phyloP scores from a whole-genome alignment of 2,888 invertebrate species.

The Trachelus troglodyta region DNA sequence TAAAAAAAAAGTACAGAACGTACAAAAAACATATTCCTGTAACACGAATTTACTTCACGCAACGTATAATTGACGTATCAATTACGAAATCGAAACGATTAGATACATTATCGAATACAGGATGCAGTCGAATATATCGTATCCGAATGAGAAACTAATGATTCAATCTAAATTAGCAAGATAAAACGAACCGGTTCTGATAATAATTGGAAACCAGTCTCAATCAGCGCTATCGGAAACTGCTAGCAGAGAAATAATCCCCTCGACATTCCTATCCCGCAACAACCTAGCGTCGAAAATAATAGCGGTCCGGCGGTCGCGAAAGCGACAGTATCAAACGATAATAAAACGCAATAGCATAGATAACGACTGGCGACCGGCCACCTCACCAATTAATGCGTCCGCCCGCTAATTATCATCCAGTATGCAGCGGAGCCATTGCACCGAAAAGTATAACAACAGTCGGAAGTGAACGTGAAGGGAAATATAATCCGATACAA shows the following conservation, averaged over 20 bases:
- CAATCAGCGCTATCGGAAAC: slow-evolving; percentile 27
- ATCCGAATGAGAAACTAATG: background rate
- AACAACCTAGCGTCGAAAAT: background rate
- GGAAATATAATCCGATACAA: background rate
- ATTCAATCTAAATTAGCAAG: background rate
- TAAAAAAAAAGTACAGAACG: background rate
- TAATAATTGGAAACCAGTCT: slow-evolving; percentile 29
- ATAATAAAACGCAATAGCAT: slow-evolving; percentile 3
- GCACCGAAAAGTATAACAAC: background rate
- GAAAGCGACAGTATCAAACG: background rate
- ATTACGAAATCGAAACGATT: background rate
- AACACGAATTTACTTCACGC: background rate
- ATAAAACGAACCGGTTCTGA: slow-evolving; percentile 2
- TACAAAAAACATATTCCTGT: background rate
- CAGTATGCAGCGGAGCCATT: background rate
- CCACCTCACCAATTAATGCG: background rate
- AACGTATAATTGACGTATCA: background rate
- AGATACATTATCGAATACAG: background rate
- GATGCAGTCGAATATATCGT: background rate
- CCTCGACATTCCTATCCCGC: background rate
- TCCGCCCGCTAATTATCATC: slow-evolving; percentile 1
- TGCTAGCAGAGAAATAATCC: slow-evolving; percentile 4
- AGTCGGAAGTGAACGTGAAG: background rate
- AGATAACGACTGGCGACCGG: background rate
- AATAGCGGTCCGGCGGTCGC: background rate